phyloP scores from a whole-genome alignment of 2,113 vertebrate species.

The Nanger granti region DNA sequence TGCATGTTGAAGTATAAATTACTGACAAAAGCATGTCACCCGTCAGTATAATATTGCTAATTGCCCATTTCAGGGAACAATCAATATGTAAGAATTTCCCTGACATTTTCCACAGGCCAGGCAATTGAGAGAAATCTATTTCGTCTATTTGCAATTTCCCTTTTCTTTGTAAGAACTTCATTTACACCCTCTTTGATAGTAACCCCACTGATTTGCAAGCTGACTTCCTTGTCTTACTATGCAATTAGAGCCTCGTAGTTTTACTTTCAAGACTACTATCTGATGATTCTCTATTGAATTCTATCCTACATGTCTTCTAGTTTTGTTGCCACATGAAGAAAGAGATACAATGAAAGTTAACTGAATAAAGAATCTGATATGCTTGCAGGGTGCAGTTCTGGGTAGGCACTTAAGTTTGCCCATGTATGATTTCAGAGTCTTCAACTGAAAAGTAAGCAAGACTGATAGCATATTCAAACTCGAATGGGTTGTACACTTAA shows the following conservation, averaged over 20 bases:
- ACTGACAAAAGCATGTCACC: neutral
- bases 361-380: neutral
- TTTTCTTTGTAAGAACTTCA: slow-evolving; percentile 25
- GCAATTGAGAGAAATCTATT: slow-evolving; percentile 28
- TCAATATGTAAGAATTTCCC: neutral
- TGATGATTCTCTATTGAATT: neutral
- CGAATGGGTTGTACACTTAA: neutral
- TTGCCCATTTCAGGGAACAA: slow-evolving; percentile 27
- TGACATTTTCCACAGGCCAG: slow-evolving; percentile 54
- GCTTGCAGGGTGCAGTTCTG: rapidly evolving
- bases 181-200: neutral
- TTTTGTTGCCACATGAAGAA: neutral
- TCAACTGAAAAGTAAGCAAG: neutral
- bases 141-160: neutral
- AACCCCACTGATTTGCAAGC: neutral
- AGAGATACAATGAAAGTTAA: neutral
- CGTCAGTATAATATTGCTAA: slow-evolving; percentile 23
- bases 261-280: neutral
- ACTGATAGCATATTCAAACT: neutral
- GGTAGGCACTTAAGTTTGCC: neutral
- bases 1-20: slow-evolving; percentile 37
- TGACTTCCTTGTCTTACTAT: neutral
- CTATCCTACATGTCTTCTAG: neutral
- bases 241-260: neutral
- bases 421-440: neutral